These are phyloP conservation scores for Montipora capricornis DNA, from an alignment of 64 coral and sea anemone species.

Conservation along the genomic window DNA sequence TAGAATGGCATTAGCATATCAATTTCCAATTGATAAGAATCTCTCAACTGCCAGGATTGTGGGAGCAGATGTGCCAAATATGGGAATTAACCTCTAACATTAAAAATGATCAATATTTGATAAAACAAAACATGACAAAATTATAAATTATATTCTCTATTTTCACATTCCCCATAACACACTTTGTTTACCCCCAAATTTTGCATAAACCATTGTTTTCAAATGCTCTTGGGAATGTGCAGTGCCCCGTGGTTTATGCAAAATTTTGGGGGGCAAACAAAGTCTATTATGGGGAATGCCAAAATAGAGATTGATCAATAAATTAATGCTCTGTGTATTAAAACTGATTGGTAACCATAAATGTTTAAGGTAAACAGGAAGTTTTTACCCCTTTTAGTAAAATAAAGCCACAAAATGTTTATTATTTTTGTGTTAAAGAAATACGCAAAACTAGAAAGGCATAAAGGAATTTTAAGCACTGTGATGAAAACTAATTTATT, in stretches of 20 bases:
- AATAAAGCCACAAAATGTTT: background rate
- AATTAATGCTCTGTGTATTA: too few relatives aligned
- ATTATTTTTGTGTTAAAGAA: background rate
- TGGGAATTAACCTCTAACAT: background rate
- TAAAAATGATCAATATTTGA: background rate
- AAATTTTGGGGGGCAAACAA: too few relatives aligned
- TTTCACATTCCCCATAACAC: too few relatives aligned
- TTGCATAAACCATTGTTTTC: too few relatives aligned
- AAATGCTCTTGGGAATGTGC: too few relatives aligned
- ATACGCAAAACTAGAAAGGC: background rate
- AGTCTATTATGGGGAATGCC: too few relatives aligned
- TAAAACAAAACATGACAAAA: too few relatives aligned
- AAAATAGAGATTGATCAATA: too few relatives aligned
- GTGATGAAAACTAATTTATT: too few relatives aligned
- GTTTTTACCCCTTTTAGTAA: background rate
- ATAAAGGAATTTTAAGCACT: background rate
- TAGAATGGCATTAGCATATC: background rate
- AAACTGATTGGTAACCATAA: background rate
- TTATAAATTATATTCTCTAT: too few relatives aligned
- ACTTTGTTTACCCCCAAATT: too few relatives aligned
- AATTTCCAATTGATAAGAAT: background rate
- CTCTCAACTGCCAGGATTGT: background rate
- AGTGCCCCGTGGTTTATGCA: too few relatives aligned
- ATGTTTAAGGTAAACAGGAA: background rate
- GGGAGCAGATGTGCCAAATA: background rate